Evolutionary conservation across 1,140 invertebrate genomes (phyloP).

Genomic region (Vollenhovia emeryi): DNA sequence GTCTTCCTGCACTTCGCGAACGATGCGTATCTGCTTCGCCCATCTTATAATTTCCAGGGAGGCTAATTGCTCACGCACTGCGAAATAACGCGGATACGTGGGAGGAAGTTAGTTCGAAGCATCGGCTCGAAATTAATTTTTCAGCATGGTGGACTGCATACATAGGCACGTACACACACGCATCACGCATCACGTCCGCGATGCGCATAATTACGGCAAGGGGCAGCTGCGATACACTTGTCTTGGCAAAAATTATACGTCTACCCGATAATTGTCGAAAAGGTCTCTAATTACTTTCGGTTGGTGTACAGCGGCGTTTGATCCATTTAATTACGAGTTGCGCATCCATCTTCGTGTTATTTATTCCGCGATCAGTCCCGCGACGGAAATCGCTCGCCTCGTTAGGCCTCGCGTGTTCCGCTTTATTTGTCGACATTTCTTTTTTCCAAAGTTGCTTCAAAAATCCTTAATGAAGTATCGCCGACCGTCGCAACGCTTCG

Average conservation of each 20-base stretch:
- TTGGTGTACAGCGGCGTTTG: constrained; percentile 14
- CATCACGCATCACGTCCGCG: constrained; percentile 31
- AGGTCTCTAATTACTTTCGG: constrained; percentile 49
- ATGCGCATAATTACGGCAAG: constrained; percentile 36
- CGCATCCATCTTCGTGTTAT: constrained; percentile 18
- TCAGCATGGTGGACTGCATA: constrained; percentile 13
- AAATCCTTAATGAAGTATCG: neutral
- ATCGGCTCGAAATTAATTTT: constrained; percentile 57
- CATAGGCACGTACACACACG: neutral
- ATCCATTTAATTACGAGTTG: constrained; percentile 38
- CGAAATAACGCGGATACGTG: constrained; percentile 23
- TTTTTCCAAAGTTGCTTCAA: neutral
- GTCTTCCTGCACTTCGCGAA: constrained; percentile 71
- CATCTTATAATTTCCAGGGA: constrained; percentile 66
- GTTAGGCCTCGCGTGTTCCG: neutral
- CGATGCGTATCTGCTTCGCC: constrained; percentile 72
- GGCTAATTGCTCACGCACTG: constrained; percentile 71
- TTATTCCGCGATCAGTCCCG: neutral
- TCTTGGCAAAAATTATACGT: constrained; percentile 45
- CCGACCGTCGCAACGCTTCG: too few species aligned
- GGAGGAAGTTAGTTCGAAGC: constrained; percentile 51
- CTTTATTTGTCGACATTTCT: constrained; percentile 18
- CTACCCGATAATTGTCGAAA: constrained; percentile 56
- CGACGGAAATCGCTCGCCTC: neutral
- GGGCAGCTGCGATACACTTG: constrained; percentile 33